Conservation (phyloP, 2,797 vertebrate species). For the Arnoldichthys spilopterus region DNA sequence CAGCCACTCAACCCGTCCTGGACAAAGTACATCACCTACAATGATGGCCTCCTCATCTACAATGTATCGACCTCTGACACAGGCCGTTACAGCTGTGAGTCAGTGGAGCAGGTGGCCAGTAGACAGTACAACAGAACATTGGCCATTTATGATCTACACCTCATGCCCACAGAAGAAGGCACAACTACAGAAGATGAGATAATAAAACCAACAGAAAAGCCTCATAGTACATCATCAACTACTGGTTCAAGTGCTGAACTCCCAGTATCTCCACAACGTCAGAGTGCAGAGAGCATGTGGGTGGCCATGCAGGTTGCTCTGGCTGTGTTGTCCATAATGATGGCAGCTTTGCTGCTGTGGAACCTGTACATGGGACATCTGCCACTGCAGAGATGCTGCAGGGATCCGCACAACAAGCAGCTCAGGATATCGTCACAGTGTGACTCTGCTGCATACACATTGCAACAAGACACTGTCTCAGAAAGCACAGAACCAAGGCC, state of each 20-base stretch:
- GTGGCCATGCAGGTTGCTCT: slow-evolving; percentile 67
- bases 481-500: slow-evolving; percentile 2
- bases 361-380: slow-evolving; percentile 67
- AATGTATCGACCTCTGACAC: slow-evolving; percentile 57
- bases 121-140: slow-evolving; percentile 61
- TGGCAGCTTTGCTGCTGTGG: slow-evolving; percentile 69
- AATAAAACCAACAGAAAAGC: too few species aligned
- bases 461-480: neutral
- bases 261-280: slow-evolving; percentile 22
- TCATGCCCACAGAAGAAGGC: neutral
- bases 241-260: neutral
- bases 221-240: neutral
- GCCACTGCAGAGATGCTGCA: slow-evolving; percentile 25
- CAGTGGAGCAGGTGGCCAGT: slow-evolving; percentile 67
- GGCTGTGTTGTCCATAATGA: slow-evolving; percentile 67
- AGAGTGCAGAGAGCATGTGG: slow-evolving; percentile 33
- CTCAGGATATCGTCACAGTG: neutral
- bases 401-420: slow-evolving; percentile 20
- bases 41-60: slow-evolving; percentile 70
- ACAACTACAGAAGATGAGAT: too few species aligned
- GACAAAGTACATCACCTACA: slow-evolving; percentile 72
- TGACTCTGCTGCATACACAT: neutral
- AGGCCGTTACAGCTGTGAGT: slow-evolving; percentile 73
- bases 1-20: slow-evolving; percentile 61
- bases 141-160: slow-evolving; percentile 68